Evolutionary conservation across 2,888 invertebrate species (phyloP).

Genomic region (Malacosoma neustria): DNA sequence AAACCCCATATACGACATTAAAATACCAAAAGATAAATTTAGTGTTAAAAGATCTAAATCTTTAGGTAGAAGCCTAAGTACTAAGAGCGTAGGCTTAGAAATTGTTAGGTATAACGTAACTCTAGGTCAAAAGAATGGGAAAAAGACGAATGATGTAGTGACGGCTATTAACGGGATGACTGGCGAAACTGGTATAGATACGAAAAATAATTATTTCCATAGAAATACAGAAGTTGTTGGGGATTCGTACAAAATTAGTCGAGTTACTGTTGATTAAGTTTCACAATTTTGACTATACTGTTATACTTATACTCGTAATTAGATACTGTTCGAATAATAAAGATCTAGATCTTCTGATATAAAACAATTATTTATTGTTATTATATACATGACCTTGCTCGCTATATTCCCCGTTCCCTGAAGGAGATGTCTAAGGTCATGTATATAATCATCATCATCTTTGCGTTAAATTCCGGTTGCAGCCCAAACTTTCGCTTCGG

Average conservation of each 20-base stretch:
- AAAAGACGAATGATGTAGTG: conserved; percentile 54
- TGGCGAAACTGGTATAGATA: conserved; percentile 48
- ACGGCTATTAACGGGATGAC: conserved; percentile 48
- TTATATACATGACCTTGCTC: too few relatives aligned
- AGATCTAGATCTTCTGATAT: too few relatives aligned
- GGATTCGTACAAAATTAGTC: conserved; percentile 51
- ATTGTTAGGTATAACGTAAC: conserved; percentile 53
- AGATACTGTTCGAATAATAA: too few relatives aligned
- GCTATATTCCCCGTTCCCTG: too few relatives aligned
- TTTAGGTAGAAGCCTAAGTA: conserved; percentile 47
- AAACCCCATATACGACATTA: conserved; percentile 58
- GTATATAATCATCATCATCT: too few relatives aligned
- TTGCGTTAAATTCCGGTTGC: too few relatives aligned
- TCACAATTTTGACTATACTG: too few relatives aligned
- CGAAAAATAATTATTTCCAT: conserved; percentile 48
- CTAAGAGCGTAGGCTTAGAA: conserved; percentile 38
- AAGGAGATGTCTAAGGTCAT: too few relatives aligned
- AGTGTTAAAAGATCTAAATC: conserved; percentile 56
- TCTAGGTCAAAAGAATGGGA: conserved; percentile 40
- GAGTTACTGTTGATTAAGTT: conserved; percentile 47
- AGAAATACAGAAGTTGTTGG: conserved; percentile 47
- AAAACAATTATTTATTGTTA: too few relatives aligned
- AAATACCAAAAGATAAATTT: conserved; percentile 54
- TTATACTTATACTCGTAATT: too few relatives aligned
- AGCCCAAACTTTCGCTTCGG: too few relatives aligned